phyloP scores from a whole-genome alignment of 2,888 invertebrate genomes.

The Nasonia oneida region DNA sequence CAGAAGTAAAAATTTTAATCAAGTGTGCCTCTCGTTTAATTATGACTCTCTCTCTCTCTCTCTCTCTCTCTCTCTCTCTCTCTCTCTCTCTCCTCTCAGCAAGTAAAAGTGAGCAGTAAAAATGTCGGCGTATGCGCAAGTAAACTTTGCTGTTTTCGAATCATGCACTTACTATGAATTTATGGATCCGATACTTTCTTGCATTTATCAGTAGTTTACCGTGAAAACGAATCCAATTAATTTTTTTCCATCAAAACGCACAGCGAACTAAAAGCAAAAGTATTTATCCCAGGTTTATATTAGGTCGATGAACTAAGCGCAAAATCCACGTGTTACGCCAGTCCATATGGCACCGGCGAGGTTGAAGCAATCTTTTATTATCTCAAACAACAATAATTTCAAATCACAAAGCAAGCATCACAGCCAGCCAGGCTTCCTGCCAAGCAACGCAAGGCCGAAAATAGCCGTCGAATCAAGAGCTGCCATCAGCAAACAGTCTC shows the following conservation, averaged over 20 bases:
- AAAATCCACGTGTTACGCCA: background rate
- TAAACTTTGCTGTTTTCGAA: background rate
- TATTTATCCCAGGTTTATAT: background rate
- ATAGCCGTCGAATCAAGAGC: background rate
- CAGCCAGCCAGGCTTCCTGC: background rate
- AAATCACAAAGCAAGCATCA: background rate
- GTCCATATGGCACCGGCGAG: background rate
- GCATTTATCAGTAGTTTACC: background rate
- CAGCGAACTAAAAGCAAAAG: background rate
- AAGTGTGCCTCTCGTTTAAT: background rate
- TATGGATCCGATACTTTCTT: background rate
- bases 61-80: background rate
- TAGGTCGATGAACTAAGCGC: constrained; percentile 4
- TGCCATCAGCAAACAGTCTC: constrained; percentile 9
- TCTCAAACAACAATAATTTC: background rate
- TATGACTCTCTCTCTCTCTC: background rate
- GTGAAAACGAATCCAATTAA: background rate
- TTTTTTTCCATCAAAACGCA: background rate
- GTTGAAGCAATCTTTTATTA: background rate
- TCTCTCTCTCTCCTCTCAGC: too few species aligned
- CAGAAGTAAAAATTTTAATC: background rate
- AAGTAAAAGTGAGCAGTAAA: background rate
- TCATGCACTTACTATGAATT: background rate
- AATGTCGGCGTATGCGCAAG: background rate
- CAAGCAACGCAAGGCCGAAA: constrained; percentile 12